A percentile compares a stretch with the other conserved stretches of the same genome.
Conservation (phyloP, 2,888 invertebrate genomes). For the Prenolepis imparis region DNA sequence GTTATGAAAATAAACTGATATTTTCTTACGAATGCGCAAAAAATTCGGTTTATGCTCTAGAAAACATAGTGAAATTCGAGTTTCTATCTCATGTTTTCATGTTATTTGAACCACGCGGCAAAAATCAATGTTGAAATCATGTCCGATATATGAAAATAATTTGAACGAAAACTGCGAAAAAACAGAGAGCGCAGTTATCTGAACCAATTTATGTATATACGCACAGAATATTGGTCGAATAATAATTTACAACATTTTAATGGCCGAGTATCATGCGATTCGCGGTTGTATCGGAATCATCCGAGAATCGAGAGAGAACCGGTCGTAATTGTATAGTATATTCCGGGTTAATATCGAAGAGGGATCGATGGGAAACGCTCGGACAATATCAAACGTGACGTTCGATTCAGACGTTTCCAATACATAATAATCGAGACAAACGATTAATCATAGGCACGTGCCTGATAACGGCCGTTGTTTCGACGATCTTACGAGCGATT, state of each 20-base stretch:
- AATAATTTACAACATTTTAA: constrained; percentile 4
- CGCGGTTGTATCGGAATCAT: not conserved
- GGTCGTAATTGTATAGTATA: constrained; percentile 46
- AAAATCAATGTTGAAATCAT: constrained; percentile 31
- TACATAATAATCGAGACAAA: constrained; percentile 41
- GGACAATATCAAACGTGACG: not conserved
- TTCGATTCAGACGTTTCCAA: constrained; percentile 15
- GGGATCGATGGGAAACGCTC: constrained; percentile 19
- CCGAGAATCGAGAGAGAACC: constrained; percentile 6
- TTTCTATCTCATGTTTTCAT: not conserved
- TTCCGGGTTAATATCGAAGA: constrained; percentile 35
- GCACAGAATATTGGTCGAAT: not conserved
- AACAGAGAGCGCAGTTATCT: not conserved
- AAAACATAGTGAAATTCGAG: constrained; percentile 26
- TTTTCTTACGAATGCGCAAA: constrained; percentile 7
- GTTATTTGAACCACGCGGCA: not conserved
- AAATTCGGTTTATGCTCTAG: not conserved
- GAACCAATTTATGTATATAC: not conserved
- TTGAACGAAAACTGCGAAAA: not conserved
- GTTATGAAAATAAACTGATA: not conserved
- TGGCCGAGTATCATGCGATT: constrained; percentile 12
- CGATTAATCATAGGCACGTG: constrained; percentile 51
- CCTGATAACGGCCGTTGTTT: constrained; percentile 26
- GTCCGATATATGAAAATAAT: constrained; percentile 21
- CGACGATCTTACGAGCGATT: constrained; percentile 43